A percentile compares a stretch with the other conserved stretches of the same genome.
Conservation (phyloP, 2,888 invertebrate species). For the Trissonchulus sp. region DNA sequence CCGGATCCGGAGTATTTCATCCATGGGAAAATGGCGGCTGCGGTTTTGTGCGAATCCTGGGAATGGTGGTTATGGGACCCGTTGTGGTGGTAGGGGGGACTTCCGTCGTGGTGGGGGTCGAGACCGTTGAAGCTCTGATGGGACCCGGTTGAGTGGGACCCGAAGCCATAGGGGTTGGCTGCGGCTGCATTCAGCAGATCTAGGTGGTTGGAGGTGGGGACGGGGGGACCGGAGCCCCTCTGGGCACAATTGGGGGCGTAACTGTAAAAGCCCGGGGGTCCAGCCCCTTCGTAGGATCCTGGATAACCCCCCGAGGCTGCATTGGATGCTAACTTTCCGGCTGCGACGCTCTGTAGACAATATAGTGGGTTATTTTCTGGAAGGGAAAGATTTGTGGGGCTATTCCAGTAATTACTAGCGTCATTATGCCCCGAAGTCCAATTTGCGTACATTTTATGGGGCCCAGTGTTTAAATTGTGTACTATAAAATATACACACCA, state of each 20-base stretch:
- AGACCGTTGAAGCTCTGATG: not conserved
- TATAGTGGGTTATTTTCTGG: not conserved
- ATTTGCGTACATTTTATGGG: conserved; percentile 4
- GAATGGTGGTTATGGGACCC: not conserved
- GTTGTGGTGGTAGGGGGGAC: not conserved
- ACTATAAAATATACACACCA: no score
- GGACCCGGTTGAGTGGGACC: not conserved
- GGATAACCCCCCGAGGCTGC: not conserved
- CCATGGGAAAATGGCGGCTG: conserved; percentile 15
- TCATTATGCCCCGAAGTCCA: conserved; percentile 8
- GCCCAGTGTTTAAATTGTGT: no score
- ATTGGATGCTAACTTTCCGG: not conserved
- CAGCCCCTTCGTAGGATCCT: no score
- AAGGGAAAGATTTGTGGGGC: not conserved
- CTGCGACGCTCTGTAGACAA: not conserved
- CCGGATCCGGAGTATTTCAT: conserved; percentile 16
- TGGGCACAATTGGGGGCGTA: not conserved
- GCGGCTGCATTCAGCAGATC: conserved; percentile 6
- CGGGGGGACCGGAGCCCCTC: not conserved
- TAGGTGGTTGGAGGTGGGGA: not conserved
- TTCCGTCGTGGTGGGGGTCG: not conserved
- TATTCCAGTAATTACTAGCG: not conserved
- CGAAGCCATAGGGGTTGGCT: conserved; percentile 5
- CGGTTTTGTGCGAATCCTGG: not conserved
- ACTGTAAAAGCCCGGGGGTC: not conserved